Evolutionary conservation across 2,888 invertebrate species (phyloP), one percentile per base, ranked within the genome.

Genomic region (Blomia tropicalis): DNA sequence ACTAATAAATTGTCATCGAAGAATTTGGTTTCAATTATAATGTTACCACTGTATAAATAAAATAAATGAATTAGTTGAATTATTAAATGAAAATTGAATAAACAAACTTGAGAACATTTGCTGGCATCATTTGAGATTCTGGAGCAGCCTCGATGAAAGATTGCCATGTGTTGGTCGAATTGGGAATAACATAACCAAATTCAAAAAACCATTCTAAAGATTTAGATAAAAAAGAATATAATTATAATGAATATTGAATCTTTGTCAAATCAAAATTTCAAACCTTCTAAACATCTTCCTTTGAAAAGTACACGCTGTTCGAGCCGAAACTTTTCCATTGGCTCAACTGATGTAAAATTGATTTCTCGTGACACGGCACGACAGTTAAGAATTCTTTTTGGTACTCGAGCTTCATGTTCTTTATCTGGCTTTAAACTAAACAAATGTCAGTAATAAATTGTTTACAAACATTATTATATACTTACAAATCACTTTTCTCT

Each of bases 111-210:
- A 98, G 80, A 66, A 96, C 83, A 74, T 87, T 88, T 4, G 96
- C 93, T n/a, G 98, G 96, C 91, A 99, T 93, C 96, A 98, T 98
- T 77, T 98, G 93, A 61, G 90, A 90, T 75, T 98, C 96, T 0
- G 98, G 96, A 0, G 98, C 96, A 14, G 98, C 96, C 76, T 96
- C 93, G 70, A 98, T 93, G 63, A 92, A 81, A 61, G 91, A 93
- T 75, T 98, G 96, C 98, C 98, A 98, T 14, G 96, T 96, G 75
- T 98, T 98, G 47, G 95, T 96, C 7, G 96, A 96, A 70, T 91
- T 90, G 1, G 95, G 88, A 71, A 96, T 95, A 19, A 99, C 96
- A 77, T 89, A 95, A 44, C 98, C 98, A 80, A 99, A 98, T 74
- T 96, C 95, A 75, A 98, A 99, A 76, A 87, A 88, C 98, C 98